phyloP scores from a whole-genome alignment of 2,888 invertebrate genomes.

The Metalampra italica region DNA sequence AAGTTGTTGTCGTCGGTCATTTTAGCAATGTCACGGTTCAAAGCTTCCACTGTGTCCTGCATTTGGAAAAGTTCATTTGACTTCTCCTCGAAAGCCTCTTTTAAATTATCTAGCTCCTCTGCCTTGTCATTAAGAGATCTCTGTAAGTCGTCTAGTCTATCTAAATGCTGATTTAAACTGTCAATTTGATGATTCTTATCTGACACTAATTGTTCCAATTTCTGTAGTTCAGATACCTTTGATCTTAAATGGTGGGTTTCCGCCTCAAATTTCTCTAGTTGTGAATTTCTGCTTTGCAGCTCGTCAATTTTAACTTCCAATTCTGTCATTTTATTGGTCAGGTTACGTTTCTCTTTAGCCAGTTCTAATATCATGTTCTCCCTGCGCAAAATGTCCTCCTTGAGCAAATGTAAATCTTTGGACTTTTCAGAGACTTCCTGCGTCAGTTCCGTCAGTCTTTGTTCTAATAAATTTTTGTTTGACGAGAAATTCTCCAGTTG shows the following conservation, averaged over 20 bases:
- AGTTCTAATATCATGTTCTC: conserved; percentile 79
- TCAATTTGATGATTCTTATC: conserved; percentile 77
- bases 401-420: conserved; percentile 70
- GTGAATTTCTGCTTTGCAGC: conserved; percentile 58
- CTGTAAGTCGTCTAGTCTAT: conserved; percentile 68
- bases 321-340: conserved; percentile 68
- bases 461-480: conserved; percentile 72
- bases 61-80: conserved; percentile 60
- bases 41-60: conserved; percentile 52
- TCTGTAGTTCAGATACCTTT: conserved; percentile 66
- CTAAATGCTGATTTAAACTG: conserved; percentile 69
- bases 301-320: conserved; percentile 73
- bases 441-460: conserved; percentile 78
- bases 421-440: conserved; percentile 74
- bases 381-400: conserved; percentile 76
- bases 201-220: conserved; percentile 72
- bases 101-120: conserved; percentile 63
- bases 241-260: conserved; percentile 70
- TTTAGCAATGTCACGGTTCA: conserved; percentile 56
- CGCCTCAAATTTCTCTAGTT: conserved; percentile 52
- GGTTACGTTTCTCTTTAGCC: conserved; percentile 76
- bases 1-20: conserved; percentile 62
- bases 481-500: conserved; percentile 74
- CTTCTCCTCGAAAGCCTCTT: conserved; percentile 69
- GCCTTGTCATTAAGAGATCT: conserved; percentile 71